These are phyloP conservation scores for Setipinna tenuifilis DNA, from an alignment of 2,797 vertebrate genomes.

Conservation along the genomic window DNA sequence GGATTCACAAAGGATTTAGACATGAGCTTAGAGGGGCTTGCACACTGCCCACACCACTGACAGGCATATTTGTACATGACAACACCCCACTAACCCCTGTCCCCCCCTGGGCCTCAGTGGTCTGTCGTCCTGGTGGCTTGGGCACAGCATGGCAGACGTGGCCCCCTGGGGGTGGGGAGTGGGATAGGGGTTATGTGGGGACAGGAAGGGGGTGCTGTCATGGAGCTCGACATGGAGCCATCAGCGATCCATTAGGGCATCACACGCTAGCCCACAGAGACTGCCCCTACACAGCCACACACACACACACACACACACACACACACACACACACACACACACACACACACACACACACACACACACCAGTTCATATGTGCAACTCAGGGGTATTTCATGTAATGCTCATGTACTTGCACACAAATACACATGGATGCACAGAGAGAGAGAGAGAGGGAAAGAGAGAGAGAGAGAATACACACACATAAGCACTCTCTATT, in stretches of 20 bases:
- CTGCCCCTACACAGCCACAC: constrained; percentile 24
- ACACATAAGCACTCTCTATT: too few relatives aligned
- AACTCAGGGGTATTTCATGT: not conserved
- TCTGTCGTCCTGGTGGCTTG: not conserved
- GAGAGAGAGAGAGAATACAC: too few relatives aligned
- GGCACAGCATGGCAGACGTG: constrained; percentile 54
- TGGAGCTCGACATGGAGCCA: constrained; percentile 46
- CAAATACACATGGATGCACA: too few relatives aligned
- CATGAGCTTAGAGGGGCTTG: not conserved
- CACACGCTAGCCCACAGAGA: constrained; percentile 38
- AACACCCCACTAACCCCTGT: not conserved
- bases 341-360: not conserved
- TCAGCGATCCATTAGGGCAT: constrained; percentile 53
- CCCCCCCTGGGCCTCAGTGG: not conserved
- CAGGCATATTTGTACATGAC: constrained; percentile 7
- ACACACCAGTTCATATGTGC: not conserved
- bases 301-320: constrained; percentile 13
- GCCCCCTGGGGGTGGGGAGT: constrained; percentile 46
- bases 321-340: constrained; percentile 18
- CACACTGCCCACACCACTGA: not conserved
- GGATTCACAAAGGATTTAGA: not conserved
- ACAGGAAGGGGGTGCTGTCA: constrained; percentile 50
- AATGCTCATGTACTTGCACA: too few relatives aligned
- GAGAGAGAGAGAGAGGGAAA: too few relatives aligned
- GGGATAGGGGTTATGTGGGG: constrained; percentile 6